Evolutionary conservation across 2,797 vertebrate genomes (phyloP).

Genomic region (Octomys mimax): DNA sequence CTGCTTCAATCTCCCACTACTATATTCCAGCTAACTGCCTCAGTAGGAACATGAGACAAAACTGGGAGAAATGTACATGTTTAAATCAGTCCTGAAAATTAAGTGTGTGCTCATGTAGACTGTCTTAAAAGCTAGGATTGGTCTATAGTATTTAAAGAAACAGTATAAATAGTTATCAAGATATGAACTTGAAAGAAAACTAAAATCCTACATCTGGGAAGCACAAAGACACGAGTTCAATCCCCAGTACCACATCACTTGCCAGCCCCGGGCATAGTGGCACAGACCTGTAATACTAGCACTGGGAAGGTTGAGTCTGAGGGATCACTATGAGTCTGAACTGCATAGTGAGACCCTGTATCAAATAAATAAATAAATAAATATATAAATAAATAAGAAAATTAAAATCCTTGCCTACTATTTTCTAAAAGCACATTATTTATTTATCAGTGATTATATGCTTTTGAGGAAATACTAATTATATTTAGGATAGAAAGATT

Average conservation of each 20-base stretch:
- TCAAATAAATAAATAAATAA: too few relatives aligned
- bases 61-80: neutral
- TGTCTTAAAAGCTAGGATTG: slow-evolving; percentile 16
- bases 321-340: too few relatives aligned
- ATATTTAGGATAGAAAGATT: slow-evolving; percentile 29
- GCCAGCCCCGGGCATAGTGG: too few relatives aligned
- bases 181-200: neutral
- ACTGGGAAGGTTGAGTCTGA: too few relatives aligned
- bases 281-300: too few relatives aligned
- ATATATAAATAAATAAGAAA: neutral
- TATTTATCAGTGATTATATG: slow-evolving; percentile 38
- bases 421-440: slow-evolving; percentile 45
- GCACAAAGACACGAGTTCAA: too few relatives aligned
- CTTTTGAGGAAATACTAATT: slow-evolving; percentile 33
- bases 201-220: too few relatives aligned
- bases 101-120: slow-evolving; percentile 19
- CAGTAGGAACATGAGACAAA: neutral
- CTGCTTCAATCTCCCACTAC: neutral
- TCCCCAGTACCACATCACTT: too few relatives aligned
- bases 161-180: neutral
- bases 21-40: neutral
- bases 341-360: too few relatives aligned
- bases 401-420: slow-evolving; percentile 7
- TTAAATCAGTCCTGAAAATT: slow-evolving; percentile 49
- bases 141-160: slow-evolving; percentile 25